Evolutionary conservation across 2,797 vertebrate genomes (phyloP).

Genomic region (Microctenopoma stevenorrisi): DNA sequence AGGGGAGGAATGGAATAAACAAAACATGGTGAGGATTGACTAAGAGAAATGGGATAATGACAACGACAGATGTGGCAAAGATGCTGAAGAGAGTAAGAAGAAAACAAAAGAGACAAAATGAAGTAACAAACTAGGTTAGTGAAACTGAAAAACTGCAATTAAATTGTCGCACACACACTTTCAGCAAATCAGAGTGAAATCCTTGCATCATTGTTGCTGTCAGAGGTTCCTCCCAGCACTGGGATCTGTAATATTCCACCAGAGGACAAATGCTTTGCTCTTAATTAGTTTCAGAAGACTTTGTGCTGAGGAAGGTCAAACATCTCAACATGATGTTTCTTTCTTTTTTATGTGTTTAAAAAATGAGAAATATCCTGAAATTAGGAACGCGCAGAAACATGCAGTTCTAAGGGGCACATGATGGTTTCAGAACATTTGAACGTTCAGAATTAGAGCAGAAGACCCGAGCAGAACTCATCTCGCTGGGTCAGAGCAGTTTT

Average conservation of each 20-base stretch:
- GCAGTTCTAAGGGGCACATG: not conserved
- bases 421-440: conserved; percentile 13
- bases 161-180: conserved; percentile 23
- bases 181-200: conserved; percentile 58
- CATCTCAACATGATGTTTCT: conserved; percentile 17
- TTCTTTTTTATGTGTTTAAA: conserved; percentile 30
- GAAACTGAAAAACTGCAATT: conserved; percentile 48
- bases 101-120: not conserved
- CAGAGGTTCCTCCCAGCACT: conserved; percentile 49
- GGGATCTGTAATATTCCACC: conserved; percentile 35
- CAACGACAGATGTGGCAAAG: conserved; percentile 3
- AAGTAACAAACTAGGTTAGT: conserved; percentile 49
- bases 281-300: conserved; percentile 63
- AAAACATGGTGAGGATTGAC: not conserved
- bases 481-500: not conserved
- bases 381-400: conserved; percentile 5
- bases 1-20: conserved; percentile 4
- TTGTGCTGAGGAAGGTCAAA: conserved; percentile 41
- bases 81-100: not conserved
- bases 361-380: conserved; percentile 42
- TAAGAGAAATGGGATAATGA: not conserved
- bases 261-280: conserved; percentile 46
- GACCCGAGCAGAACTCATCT: conserved; percentile 12
- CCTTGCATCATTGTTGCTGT: conserved; percentile 68
- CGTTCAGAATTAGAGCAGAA: conserved; percentile 17